These are phyloP conservation scores for Calliphora vicina DNA, from an alignment of 1,140 invertebrate genomes.

Conservation along the genomic window DNA sequence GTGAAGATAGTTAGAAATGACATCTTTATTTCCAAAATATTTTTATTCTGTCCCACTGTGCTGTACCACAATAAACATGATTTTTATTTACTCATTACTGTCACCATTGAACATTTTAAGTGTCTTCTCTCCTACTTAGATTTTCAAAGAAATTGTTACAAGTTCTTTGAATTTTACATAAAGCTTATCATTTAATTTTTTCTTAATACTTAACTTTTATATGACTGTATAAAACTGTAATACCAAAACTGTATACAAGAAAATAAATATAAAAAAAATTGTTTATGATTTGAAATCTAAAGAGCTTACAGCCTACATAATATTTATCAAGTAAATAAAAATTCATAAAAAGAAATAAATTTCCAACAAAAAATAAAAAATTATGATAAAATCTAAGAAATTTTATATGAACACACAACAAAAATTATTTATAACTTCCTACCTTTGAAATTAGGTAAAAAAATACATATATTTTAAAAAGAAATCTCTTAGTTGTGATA, in stretches of 20 bases:
- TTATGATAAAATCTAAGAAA: neutral
- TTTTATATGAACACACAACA: neutral
- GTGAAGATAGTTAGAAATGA: too few relatives aligned
- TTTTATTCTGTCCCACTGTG: too few relatives aligned
- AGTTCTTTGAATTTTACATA: too few relatives aligned
- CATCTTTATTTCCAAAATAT: too few relatives aligned
- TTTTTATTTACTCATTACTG: too few relatives aligned
- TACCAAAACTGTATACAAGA: neutral
- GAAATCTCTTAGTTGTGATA: neutral
- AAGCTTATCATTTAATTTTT: too few relatives aligned
- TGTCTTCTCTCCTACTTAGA: too few relatives aligned
- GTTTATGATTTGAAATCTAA: neutral
- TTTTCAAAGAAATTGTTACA: too few relatives aligned
- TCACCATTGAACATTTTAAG: too few relatives aligned
- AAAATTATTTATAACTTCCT: neutral
- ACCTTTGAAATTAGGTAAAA: neutral
- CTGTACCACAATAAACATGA: too few relatives aligned
- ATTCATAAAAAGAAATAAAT: neutral
- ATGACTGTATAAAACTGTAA: too few relatives aligned
- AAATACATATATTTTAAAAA: neutral
- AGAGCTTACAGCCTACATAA: constrained; percentile 5
- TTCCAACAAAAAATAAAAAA: neutral
- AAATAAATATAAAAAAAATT: neutral
- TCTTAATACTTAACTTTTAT: too few relatives aligned
- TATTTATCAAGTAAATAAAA: neutral